Conservation (phyloP, 1,140 invertebrate species). For the Asbolus verrucosus region DNA sequence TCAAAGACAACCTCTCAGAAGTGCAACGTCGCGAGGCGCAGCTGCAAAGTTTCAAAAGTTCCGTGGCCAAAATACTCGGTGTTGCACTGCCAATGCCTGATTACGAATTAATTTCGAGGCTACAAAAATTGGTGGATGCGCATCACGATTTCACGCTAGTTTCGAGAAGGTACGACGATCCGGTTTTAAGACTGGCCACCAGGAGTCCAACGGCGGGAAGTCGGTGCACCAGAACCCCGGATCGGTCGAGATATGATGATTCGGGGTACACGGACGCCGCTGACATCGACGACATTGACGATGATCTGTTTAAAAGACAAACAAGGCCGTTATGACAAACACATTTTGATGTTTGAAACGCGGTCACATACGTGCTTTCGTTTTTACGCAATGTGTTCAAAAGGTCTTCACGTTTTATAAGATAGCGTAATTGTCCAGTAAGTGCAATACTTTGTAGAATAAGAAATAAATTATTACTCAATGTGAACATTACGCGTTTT, state of each 20-base stretch:
- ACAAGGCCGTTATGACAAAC: constrained; percentile 60
- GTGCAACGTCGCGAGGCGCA: constrained; percentile 79
- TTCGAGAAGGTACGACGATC: constrained; percentile 77
- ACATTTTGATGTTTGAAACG: constrained; percentile 50
- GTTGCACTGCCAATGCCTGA: constrained; percentile 78
- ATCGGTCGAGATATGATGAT: constrained; percentile 72
- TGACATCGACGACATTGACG: constrained; percentile 69
- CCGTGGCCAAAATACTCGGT: constrained; percentile 76
- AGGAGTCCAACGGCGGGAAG: constrained; percentile 67
- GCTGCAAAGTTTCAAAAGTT: constrained; percentile 77
- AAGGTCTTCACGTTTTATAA: constrained; percentile 40
- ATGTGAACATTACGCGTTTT: neutral
- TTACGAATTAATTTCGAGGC: constrained; percentile 79
- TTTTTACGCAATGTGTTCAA: constrained; percentile 35
- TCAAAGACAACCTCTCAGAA: constrained; percentile 79
- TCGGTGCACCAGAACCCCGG: constrained; percentile 69
- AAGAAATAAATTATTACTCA: constrained; percentile 30
- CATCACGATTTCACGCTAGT: constrained; percentile 82
- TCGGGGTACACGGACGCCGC: constrained; percentile 71
- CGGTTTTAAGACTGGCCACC: constrained; percentile 69
- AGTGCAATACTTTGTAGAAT: constrained; percentile 26
- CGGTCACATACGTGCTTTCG: neutral
- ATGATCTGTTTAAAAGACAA: constrained; percentile 69
- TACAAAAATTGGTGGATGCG: constrained; percentile 81
- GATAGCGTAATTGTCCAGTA: constrained; percentile 21